Evolutionary conservation across 2,797 vertebrate species (phyloP), one percentile per base, ranked within the genome.

Genomic region (Melanogrammus aeglefinus): DNA sequence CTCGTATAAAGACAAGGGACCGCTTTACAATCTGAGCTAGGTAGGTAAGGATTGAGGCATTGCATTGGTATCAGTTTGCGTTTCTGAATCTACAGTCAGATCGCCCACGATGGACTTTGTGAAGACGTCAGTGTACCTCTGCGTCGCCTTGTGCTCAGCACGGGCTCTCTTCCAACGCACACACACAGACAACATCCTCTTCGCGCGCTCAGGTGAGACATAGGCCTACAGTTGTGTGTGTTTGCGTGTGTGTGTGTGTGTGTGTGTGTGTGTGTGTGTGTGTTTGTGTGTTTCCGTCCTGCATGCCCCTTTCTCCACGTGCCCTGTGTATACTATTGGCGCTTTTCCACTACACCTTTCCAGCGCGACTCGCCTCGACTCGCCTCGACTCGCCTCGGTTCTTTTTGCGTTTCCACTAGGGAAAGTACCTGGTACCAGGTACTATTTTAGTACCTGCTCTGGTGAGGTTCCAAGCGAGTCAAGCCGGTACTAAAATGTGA

Each of bases 171-270:
- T 94, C 38, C 86, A 90, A 33, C 93, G 91, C 77, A 76, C 91
- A 2, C 76, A 84, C 88, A 83, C 92, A 90, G 96, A 93, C 92
- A 93, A 87, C 88, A 86, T 91, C 89, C 91, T 96, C 85, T 91
- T 94, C 1, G 85, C 94, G 78, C 92, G 88, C 77, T 92, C 95
- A 94, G 95, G 96, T 98, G 94, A 94, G 89, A 36, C 8, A 18
- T 69, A 57, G 27, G 74, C 75, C 29, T 75, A 31, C n/a, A 24
- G 31, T 7, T 72, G 33, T 47, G 75, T 73, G 29, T 31, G 74
- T 41, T 72, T 44, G 33, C 39, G 16, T 16, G 36, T 74, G 47
- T 27, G 57, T 66, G 57, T 74, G 51, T 63, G 33, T 63, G 66
- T 57, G 44, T 70, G 71, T 74, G 71, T 66, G 51, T 75, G 75